These are phyloP conservation scores for Macrobrachium nipponense DNA, from an alignment of 1,140 invertebrate species.

Conservation along the genomic window DNA sequence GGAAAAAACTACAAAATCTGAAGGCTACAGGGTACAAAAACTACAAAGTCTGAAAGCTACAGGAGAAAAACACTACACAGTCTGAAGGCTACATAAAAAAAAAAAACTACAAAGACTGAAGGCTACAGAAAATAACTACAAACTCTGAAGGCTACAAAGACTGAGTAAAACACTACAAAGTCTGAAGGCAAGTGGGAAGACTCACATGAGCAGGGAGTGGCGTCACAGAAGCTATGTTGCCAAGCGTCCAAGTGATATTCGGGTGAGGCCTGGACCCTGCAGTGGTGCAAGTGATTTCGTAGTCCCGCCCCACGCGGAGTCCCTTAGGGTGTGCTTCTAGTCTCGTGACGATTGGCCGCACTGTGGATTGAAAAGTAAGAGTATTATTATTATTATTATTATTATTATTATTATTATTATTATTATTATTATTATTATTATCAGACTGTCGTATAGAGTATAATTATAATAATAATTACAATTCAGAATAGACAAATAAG, in stretches of 20 bases:
- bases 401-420: too few relatives aligned
- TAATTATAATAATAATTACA: too few relatives aligned
- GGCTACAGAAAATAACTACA: background rate
- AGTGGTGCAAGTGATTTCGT: slow-evolving; percentile 53
- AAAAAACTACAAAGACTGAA: background rate
- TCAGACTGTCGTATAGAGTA: too few relatives aligned
- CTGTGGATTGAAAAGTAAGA: slow-evolving; percentile 7
- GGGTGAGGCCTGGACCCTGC: slow-evolving; percentile 56
- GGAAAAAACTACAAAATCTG: background rate
- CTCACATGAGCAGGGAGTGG: slow-evolving; percentile 49
- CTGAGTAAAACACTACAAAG: background rate
- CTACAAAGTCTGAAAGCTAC: background rate
- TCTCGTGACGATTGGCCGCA: slow-evolving; percentile 45
- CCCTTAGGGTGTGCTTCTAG: slow-evolving; percentile 47
- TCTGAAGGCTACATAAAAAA: too few relatives aligned
- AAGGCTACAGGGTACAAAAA: background rate
- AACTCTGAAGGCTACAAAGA: too few relatives aligned
- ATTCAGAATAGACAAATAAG: too few relatives aligned
- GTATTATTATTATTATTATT: background rate
- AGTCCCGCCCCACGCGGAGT: slow-evolving; percentile 45
- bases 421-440: too few relatives aligned
- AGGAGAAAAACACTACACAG: background rate
- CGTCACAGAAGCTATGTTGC: slow-evolving; percentile 40
- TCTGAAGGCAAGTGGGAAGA: too few relatives aligned
- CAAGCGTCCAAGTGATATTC: slow-evolving; percentile 62